phyloP scores from a whole-genome alignment of 2,888 invertebrate species.

The Sisyra terminalis region DNA sequence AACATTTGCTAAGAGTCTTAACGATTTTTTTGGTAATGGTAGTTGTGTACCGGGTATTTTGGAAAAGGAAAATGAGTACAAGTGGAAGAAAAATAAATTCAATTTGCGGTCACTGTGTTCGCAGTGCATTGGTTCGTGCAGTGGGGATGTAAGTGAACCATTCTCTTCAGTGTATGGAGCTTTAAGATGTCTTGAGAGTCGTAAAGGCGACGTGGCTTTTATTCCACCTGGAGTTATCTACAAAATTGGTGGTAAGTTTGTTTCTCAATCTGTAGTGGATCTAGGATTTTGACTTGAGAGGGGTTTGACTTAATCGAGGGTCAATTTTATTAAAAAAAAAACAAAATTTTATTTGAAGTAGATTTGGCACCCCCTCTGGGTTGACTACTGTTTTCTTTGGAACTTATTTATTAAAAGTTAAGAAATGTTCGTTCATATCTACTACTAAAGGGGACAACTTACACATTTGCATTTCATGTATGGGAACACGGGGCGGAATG shows the following conservation, averaged over 20 bases:
- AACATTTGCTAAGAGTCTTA: conserved; percentile 31
- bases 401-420: too few species aligned
- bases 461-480: too few species aligned
- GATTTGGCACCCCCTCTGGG: too few species aligned
- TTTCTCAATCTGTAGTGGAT: too few species aligned
- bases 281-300: too few species aligned
- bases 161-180: conserved; percentile 37
- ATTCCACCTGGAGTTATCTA: conserved; percentile 43
- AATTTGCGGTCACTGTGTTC: conserved; percentile 32
- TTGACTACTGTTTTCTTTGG: too few species aligned
- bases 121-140: conserved; percentile 29
- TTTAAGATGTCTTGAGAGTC: conserved; percentile 47
- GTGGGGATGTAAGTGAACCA: conserved; percentile 30
- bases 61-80: conserved; percentile 26
- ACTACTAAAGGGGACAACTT: too few species aligned
- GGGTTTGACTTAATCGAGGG: too few species aligned
- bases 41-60: conserved; percentile 44
- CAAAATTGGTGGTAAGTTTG: conserved; percentile 29
- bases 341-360: too few species aligned
- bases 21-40: conserved; percentile 50
- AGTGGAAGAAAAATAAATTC: conserved; percentile 18
- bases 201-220: conserved; percentile 59
- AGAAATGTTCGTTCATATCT: too few species aligned
- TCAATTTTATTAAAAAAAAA: too few species aligned
- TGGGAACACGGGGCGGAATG: too few species aligned